Percentiles rank a stretch among this genome's conserved stretches.
phyloP scores from a whole-genome alignment of 2,888 invertebrate species.

The Anarsia innoxiella region DNA sequence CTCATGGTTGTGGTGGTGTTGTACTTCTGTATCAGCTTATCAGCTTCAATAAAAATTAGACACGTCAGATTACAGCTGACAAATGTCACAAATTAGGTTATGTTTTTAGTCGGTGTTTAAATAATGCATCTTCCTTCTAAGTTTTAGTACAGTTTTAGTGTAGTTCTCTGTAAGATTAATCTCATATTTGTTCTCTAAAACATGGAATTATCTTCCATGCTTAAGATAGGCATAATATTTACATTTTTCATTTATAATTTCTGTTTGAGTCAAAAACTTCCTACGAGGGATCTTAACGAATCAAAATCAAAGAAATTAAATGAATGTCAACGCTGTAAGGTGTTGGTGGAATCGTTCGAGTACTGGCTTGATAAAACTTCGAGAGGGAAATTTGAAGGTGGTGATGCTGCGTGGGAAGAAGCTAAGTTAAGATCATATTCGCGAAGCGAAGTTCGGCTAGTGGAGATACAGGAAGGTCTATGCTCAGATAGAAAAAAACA shows the following conservation, averaged over 20 bases:
- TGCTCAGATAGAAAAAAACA: slow-evolving; percentile 83
- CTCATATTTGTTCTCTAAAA: too few species aligned
- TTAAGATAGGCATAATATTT: slow-evolving; percentile 1
- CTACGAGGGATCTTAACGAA: slow-evolving; percentile 20
- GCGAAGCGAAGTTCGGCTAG: slow-evolving; percentile 90
- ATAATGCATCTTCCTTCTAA: too few species aligned
- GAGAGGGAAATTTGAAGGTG: slow-evolving; percentile 92
- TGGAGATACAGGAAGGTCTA: slow-evolving; percentile 92
- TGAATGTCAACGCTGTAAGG: slow-evolving; percentile 82
- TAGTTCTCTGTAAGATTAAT: too few species aligned
- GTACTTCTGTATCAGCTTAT: too few species aligned
- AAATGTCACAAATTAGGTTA: too few species aligned
- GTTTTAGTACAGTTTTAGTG: too few species aligned
- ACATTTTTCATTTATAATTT: slow-evolving; percentile 22
- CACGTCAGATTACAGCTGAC: too few species aligned
- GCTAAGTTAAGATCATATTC: slow-evolving; percentile 87
- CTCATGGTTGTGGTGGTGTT: too few species aligned
- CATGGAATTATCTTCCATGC: too few species aligned
- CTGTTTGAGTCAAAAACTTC: slow-evolving; percentile 26
- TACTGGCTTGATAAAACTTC: slow-evolving; percentile 87
- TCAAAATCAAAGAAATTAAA: slow-evolving; percentile 21
- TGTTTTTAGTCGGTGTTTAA: too few species aligned
- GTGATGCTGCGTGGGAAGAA: slow-evolving; percentile 96
- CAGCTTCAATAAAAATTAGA: too few species aligned
- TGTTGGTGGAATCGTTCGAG: slow-evolving; percentile 83